Base-by-base conservation (phyloP, 1,140 invertebrate genomes). In the Anthonomus grandis region DNA sequence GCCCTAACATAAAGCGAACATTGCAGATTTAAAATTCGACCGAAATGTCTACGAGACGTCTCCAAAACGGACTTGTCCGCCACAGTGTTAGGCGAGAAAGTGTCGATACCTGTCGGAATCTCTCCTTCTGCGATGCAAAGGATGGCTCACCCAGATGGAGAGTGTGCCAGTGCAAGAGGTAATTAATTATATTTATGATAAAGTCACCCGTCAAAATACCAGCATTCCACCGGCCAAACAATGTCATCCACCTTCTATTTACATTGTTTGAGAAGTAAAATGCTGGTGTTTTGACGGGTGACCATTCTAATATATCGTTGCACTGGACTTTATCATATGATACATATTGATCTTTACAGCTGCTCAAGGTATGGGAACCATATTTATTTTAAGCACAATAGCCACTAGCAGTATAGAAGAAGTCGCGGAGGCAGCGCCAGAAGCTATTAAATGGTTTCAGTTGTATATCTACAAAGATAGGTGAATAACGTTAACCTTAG, bases 121-220 rank as follows among this genome's bases (percentile, higher is more conserved):
- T 84, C 94, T 0, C 93, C 95, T 1, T 90, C 91, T 3, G 93
- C 93, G 0, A 93, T 96, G 90, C 94, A 97, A 68, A 83, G 81
- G 65, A 89, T 98, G 90, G 92, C 93, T 0, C 87, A 95, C 77
- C 83, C 86, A 1, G 87, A 93, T 41, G 95, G 95, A 9, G 94
- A 98, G 79, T 76, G 84, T 53, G 93, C 88, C 34, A 92, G 84
- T 72, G 91, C 82, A 1, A 86, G 75, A 84, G 90, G 90, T 91
- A 59, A n/a, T n/a, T n/a, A n/a, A n/a, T n/a, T n/a, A n/a, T n/a
- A n/a, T n/a, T n/a, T n/a, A n/a, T n/a, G n/a, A n/a, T n/a, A n/a
- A n/a, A n/a, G n/a, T n/a, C n/a, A n/a, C n/a, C n/a, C n/a, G n/a
- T n/a, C n/a, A n/a, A n/a, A n/a, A n/a, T n/a, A n/a, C n/a, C n/a